Evolutionary conservation across 2,797 vertebrate species (phyloP).

Genomic region (Galagoides demidoff): DNA sequence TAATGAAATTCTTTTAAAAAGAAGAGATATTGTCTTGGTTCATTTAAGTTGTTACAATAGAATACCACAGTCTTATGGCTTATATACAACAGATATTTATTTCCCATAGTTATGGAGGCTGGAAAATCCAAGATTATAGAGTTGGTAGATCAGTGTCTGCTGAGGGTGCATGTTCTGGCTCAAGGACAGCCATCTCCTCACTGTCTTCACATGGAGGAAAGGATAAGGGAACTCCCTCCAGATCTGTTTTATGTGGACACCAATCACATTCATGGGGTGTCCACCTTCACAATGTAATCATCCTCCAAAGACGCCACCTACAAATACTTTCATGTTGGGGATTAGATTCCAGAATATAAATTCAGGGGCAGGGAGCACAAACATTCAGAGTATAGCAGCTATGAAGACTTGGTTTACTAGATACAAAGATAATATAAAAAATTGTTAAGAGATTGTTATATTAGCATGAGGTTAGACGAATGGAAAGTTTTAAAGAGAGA

Average conservation of each 20-base stretch:
- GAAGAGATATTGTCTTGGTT: not conserved
- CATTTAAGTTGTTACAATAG: not conserved
- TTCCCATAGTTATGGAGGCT: not conserved
- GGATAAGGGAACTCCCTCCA: too few species aligned
- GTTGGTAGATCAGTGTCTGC: not conserved
- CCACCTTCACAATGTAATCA: not conserved
- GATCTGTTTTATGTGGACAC: not conserved
- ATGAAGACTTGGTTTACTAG: not conserved
- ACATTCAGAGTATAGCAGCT: not conserved
- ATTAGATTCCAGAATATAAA: not conserved
- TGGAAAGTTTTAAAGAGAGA: not conserved
- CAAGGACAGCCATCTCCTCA: not conserved
- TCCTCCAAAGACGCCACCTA: not conserved
- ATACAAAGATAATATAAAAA: not conserved
- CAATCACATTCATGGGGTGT: not conserved
- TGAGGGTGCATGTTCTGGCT: not conserved
- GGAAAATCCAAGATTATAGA: not conserved
- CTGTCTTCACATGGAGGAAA: not conserved
- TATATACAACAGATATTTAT: not conserved
- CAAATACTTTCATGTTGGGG: too few species aligned
- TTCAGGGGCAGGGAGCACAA: not conserved
- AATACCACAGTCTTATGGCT: not conserved
- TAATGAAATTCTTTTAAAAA: not conserved
- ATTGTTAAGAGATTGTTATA: not conserved
- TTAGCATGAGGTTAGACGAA: not conserved